phyloP scores from a whole-genome alignment of 2,888 invertebrate genomes.

The Epirrita christyi region DNA sequence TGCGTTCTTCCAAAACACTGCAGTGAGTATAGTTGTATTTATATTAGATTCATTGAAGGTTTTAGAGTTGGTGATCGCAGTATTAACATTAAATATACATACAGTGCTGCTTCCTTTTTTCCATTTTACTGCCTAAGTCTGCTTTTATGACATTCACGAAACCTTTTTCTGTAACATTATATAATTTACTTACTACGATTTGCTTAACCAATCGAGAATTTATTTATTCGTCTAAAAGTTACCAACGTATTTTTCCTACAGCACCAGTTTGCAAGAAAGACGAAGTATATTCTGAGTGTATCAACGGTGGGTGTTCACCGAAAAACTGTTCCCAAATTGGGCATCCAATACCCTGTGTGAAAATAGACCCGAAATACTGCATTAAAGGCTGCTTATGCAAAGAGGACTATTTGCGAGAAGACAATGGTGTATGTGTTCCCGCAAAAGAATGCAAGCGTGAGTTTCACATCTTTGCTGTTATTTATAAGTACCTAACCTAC shows the following conservation, averaged over 20 bases:
- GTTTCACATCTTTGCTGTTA: too few species aligned
- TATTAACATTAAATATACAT: too few species aligned
- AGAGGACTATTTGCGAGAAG: constrained; percentile 44
- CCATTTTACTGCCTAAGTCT: too few species aligned
- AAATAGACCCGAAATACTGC: constrained; percentile 41
- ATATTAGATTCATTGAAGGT: neutral
- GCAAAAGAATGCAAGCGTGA: constrained; percentile 47
- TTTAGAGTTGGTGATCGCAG: too few species aligned
- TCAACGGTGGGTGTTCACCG: constrained; percentile 48
- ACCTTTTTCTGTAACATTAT: too few species aligned
- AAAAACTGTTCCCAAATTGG: constrained; percentile 52
- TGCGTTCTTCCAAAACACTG: constrained; percentile 45
- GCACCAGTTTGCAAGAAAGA: constrained; percentile 25
- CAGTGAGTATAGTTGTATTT: constrained; percentile 42
- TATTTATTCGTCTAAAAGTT: neutral
- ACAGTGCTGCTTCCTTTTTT: too few species aligned
- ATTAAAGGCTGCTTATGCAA: constrained; percentile 53
- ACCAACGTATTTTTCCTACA: neutral
- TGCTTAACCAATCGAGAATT: too few species aligned
- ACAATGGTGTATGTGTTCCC: constrained; percentile 50
- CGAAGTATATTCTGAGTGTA: constrained; percentile 50
- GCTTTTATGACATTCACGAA: too few species aligned
- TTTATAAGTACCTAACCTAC: neutral
- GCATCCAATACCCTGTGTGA: constrained; percentile 42
- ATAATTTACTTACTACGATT: too few species aligned